A percentile compares a stretch with the other conserved stretches of the same genome.
phyloP scores from a whole-genome alignment of 2,113 vertebrate genomes.

The Crotalus horridus region DNA sequence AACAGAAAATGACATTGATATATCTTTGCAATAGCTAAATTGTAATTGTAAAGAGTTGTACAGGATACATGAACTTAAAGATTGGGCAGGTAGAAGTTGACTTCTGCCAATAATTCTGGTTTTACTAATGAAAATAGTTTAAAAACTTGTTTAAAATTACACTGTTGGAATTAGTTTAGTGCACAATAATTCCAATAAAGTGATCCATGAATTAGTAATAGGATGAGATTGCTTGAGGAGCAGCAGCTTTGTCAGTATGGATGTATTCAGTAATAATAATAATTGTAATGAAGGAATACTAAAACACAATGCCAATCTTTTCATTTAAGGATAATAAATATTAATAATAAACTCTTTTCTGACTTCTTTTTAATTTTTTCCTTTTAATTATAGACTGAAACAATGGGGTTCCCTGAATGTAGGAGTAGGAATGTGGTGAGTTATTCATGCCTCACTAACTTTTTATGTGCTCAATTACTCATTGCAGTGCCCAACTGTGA shows the following conservation, averaged over 20 bases:
- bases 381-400: not conserved
- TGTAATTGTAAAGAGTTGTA: not conserved
- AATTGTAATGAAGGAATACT: slow-evolving; percentile 75
- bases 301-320: slow-evolving; percentile 65
- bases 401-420: not conserved
- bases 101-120: not conserved
- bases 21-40: not conserved
- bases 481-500: not conserved
- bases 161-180: slow-evolving; percentile 53
- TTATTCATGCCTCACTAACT: not conserved
- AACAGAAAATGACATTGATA: not conserved
- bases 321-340: slow-evolving; percentile 67
- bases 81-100: not conserved
- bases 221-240: slow-evolving; percentile 60
- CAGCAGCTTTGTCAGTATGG: slow-evolving; percentile 64
- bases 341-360: slow-evolving; percentile 57
- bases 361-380: slow-evolving; percentile 16
- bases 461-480: not conserved
- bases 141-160: slow-evolving; percentile 34
- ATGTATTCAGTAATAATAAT: slow-evolving; percentile 69
- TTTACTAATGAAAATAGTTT: not conserved
- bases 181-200: slow-evolving; percentile 47
- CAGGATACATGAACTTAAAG: not conserved
- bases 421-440: not conserved
- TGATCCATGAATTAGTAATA: slow-evolving; percentile 60